A percentile compares a stretch with the other conserved stretches of the same genome.
phyloP scores from a whole-genome alignment of 1,140 invertebrate genomes.

The Heliconius congener region DNA sequence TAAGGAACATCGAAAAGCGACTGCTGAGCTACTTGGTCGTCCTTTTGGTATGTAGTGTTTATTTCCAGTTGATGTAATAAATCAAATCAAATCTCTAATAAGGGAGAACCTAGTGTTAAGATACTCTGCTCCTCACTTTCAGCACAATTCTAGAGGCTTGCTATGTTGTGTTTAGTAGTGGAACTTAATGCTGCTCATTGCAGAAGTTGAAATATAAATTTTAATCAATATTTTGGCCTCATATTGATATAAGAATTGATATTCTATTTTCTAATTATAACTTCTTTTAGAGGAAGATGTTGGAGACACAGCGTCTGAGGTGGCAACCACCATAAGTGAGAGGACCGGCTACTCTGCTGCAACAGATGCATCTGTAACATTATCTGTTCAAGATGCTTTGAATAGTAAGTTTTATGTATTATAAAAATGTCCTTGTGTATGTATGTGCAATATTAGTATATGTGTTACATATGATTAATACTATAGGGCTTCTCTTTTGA shows the following conservation, averaged over 20 bases:
- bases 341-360: slow-evolving; percentile 68
- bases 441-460: no score
- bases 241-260: neutral
- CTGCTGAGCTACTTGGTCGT: slow-evolving; percentile 69
- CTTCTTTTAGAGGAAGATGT: slow-evolving; percentile 64
- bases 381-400: slow-evolving; percentile 75
- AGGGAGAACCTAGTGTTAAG: no score
- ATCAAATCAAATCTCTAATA: no score
- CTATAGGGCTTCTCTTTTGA: no score
- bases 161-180: no score
- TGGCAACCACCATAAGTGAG: slow-evolving; percentile 73
- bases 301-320: slow-evolving; percentile 67
- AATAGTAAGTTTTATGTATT: slow-evolving; percentile 59
- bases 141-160: no score
- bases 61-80: slow-evolving; percentile 16
- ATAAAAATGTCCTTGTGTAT: no score
- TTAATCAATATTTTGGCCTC: no score
- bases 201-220: no score
- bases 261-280: slow-evolving; percentile 11
- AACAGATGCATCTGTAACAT: slow-evolving; percentile 66
- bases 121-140: no score
- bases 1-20: slow-evolving; percentile 74
- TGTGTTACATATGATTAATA: no score
- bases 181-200: no score
- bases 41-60: slow-evolving; percentile 59